Percentiles rank a stretch among this genome's conserved stretches.
Conservation (phyloP, 2,888 invertebrate genomes). For the Tenthredo distinguenda region DNA sequence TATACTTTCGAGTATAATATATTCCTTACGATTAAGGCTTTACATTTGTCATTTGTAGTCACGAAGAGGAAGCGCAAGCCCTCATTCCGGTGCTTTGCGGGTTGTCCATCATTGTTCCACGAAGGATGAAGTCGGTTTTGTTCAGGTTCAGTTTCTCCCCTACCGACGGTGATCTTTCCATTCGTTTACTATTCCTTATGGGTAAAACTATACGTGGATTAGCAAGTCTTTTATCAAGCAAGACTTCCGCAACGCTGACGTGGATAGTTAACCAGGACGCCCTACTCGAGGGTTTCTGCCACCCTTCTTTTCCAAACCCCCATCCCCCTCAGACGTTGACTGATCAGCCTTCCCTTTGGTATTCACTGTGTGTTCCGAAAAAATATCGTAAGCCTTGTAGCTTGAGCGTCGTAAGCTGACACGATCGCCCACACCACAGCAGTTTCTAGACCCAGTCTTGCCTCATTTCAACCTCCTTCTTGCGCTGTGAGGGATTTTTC, state of each 20-base stretch:
- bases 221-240: slow-evolving; percentile 41
- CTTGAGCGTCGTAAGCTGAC: slow-evolving; percentile 49
- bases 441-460: slow-evolving; percentile 36
- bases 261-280: slow-evolving; percentile 43
- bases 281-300: slow-evolving; percentile 27
- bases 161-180: not conserved
- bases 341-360: slow-evolving; percentile 53
- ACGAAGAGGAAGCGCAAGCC: not conserved
- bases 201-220: slow-evolving; percentile 45
- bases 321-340: slow-evolving; percentile 47
- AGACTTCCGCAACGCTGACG: slow-evolving; percentile 42
- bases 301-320: slow-evolving; percentile 22
- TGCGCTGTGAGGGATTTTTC: slow-evolving; percentile 14
- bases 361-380: slow-evolving; percentile 53
- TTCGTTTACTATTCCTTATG: slow-evolving; percentile 18
- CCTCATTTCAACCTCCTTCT: slow-evolving; percentile 49
- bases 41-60: not conserved
- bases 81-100: not conserved
- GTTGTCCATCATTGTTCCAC: not conserved
- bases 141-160: not conserved
- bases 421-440: slow-evolving; percentile 47
- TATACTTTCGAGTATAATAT: not conserved
- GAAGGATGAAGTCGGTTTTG: slow-evolving; percentile 19
- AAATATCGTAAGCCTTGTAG: slow-evolving; percentile 52
- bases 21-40: not conserved